A percentile compares a stretch with the other conserved stretches of the same genome.
Evolutionary conservation across 2,113 vertebrate genomes (phyloP).

Genomic region (Pithys albifrons): DNA sequence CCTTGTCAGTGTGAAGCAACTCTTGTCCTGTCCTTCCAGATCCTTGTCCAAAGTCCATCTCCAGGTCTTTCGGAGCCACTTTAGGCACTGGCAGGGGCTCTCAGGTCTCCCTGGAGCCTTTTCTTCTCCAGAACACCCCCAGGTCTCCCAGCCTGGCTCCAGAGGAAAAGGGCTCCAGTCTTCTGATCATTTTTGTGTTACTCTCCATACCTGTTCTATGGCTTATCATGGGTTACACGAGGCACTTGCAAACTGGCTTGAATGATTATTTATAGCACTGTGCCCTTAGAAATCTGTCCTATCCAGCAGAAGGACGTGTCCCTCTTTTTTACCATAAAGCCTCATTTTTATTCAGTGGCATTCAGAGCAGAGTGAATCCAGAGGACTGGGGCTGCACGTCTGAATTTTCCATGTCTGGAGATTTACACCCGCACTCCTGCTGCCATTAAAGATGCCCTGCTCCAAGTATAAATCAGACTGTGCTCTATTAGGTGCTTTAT

Average conservation of each 20-base stretch:
- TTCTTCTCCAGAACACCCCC: background rate
- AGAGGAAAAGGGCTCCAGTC: background rate
- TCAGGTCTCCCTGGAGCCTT: background rate
- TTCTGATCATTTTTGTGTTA: rapidly evolving
- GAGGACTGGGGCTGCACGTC: background rate
- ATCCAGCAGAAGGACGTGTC: background rate
- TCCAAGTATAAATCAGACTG: background rate
- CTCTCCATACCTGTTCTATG: background rate
- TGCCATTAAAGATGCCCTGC: background rate
- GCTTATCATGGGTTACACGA: background rate
- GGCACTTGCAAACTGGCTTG: rapidly evolving
- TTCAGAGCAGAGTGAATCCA: background rate
- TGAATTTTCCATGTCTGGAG: background rate
- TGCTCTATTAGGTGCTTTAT: background rate
- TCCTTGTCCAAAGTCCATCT: background rate
- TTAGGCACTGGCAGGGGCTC: rapidly evolving
- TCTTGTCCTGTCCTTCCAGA: rapidly evolving
- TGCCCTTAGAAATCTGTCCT: background rate
- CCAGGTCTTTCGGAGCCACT: background rate
- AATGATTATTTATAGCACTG: background rate
- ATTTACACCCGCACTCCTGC: background rate
- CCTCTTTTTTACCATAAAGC: background rate
- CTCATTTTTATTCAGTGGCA: slow-evolving; percentile 29
- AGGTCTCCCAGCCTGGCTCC: background rate
- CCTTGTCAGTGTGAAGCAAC: background rate